Conservation (phyloP, 2,888 invertebrate genomes). For the Limnephilus auricula region DNA sequence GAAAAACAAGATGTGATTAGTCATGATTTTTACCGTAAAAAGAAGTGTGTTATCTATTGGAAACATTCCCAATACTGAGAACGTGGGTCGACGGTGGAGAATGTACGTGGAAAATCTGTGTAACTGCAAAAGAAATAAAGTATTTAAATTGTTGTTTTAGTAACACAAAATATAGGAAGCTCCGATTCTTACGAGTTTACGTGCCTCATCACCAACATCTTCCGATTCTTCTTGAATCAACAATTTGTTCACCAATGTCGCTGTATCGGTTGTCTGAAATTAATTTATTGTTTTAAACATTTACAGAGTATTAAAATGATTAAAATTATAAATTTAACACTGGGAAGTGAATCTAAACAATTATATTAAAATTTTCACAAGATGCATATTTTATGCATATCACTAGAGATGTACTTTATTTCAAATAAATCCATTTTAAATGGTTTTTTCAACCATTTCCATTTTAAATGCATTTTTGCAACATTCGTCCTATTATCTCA, state of each 20-base stretch:
- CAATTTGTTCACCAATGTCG: slow-evolving; percentile 33
- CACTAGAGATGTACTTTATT: no score
- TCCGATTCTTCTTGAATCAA: slow-evolving; percentile 29
- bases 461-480: no score
- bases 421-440: no score
- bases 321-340: no score
- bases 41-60: slow-evolving; percentile 47
- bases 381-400: no score
- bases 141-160: not conserved
- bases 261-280: slow-evolving; percentile 32
- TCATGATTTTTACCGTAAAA: slow-evolving; percentile 45
- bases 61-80: slow-evolving; percentile 49
- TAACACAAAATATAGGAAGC: not conserved
- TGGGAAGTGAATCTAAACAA: no score
- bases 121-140: slow-evolving; percentile 33
- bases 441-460: no score
- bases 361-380: no score
- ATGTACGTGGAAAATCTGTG: slow-evolving; percentile 47
- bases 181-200: not conserved
- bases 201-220: slow-evolving; percentile 16
- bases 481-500: no score
- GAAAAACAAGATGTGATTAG: not conserved
- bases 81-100: slow-evolving; percentile 30
- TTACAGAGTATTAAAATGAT: no score
- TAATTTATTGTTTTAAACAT: not conserved